These are phyloP conservation scores for Serranus cabrilla DNA, from an alignment of 2,797 vertebrate genomes.

Conservation along the genomic window DNA sequence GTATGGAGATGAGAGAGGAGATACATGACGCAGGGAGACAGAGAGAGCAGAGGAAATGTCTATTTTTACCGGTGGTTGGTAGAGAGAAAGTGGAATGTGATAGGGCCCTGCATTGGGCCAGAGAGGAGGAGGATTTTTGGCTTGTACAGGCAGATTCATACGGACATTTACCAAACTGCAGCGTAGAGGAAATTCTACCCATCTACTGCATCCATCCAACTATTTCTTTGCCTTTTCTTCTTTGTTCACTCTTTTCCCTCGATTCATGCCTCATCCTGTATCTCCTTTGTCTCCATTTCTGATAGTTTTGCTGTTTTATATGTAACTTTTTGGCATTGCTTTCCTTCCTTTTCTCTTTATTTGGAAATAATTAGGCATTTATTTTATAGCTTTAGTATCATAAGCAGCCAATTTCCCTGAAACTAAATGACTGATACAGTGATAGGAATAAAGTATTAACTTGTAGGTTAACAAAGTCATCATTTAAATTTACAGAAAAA, in stretches of 20 bases:
- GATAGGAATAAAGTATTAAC: too few species aligned
- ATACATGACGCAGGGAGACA: slow-evolving; percentile 43
- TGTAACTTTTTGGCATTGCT: not conserved
- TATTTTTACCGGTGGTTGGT: slow-evolving; percentile 75
- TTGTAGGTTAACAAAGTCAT: too few species aligned
- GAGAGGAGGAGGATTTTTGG: slow-evolving; percentile 56
- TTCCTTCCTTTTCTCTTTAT: not conserved
- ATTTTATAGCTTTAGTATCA: not conserved
- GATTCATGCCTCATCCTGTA: not conserved
- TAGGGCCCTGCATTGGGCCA: slow-evolving; percentile 57
- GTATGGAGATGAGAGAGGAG: slow-evolving; percentile 59
- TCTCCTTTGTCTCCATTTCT: not conserved
- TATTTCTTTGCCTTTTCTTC: slow-evolving; percentile 8
- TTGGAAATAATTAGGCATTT: not conserved
- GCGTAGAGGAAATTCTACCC: slow-evolving; percentile 70
- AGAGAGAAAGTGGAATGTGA: slow-evolving; percentile 65
- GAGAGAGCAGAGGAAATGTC: slow-evolving; percentile 58
- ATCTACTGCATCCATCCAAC: slow-evolving; percentile 10
- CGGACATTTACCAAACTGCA: slow-evolving; percentile 60
- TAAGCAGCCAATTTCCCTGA: not conserved
- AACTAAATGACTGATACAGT: not conserved
- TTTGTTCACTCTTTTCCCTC: slow-evolving; percentile 7
- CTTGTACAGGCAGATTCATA: slow-evolving; percentile 55
- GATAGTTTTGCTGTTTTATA: not conserved
- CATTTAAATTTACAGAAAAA: too few species aligned